A percentile compares a stretch with the other conserved stretches of the same genome.
phyloP scores from a whole-genome alignment of 2,888 invertebrate genomes.

The Chorisops tibialis region DNA sequence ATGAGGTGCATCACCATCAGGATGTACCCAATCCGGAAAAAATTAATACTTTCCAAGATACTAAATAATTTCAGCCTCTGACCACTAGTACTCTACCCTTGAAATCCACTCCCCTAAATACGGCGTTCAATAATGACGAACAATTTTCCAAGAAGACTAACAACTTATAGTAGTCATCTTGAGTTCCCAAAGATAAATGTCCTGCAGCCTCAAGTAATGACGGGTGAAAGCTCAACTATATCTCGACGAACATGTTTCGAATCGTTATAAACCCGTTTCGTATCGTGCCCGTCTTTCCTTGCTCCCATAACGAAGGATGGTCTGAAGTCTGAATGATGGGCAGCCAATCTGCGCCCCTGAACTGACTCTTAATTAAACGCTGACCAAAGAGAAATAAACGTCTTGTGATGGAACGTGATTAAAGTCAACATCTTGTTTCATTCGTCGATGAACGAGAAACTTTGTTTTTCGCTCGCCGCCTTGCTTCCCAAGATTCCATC shows the following conservation, averaged over 20 bases:
- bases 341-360: slow-evolving; percentile 31
- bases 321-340: slow-evolving; percentile 24
- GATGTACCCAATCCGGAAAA: too few relatives aligned
- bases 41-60: too few relatives aligned
- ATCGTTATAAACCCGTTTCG: slow-evolving; percentile 3
- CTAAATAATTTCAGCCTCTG: too few relatives aligned
- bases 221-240: slow-evolving; percentile 24
- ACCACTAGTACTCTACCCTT: too few relatives aligned
- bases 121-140: slow-evolving; percentile 33
- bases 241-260: slow-evolving; percentile 21
- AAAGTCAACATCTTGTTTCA: slow-evolving; percentile 36
- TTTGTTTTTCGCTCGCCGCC: slow-evolving; percentile 20
- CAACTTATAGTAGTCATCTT: slow-evolving; percentile 16
- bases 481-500: slow-evolving; percentile 23
- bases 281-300: too few relatives aligned
- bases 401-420: slow-evolving; percentile 36
- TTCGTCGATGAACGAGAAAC: slow-evolving; percentile 28
- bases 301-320: too few relatives aligned
- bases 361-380: slow-evolving; percentile 35
- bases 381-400: slow-evolving; percentile 33
- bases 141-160: slow-evolving; percentile 12
- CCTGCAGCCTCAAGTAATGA: slow-evolving; percentile 20
- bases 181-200: slow-evolving; percentile 22
- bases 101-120: too few relatives aligned
- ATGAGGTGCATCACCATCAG: too few relatives aligned